Base-by-base conservation (phyloP, 2,797 vertebrate genomes). In the Miichthys miiuy region DNA sequence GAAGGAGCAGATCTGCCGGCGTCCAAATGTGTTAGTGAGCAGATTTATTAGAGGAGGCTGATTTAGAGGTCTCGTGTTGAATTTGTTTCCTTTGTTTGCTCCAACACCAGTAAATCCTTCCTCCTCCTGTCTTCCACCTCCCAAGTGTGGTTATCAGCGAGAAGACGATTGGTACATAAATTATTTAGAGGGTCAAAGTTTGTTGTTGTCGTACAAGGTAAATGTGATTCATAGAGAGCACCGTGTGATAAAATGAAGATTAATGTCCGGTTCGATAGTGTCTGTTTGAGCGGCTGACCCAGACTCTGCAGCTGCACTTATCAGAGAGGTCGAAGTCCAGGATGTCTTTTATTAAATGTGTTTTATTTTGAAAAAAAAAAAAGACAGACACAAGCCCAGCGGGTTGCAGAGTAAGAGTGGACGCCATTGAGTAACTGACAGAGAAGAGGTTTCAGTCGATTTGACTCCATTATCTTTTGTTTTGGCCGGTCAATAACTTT, bases 211-310 rank as follows among this genome's bases (percentile, higher is more conserved):
- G 58, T 75, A 71, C 68, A 25, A 54, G 68, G 66, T 34, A 74
- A 90, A 85, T 77, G 75, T 68, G 82, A 88, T 91, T 81, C 69
- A 64, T 66, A 62, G 73, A 61, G 69, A 85, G 66, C 60, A 41
- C 20, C 17, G 8, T 16, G 2, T 55, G 58, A 73, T 88, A 58
- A 87, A 79, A 87, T 85, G 60, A 84, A 89, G 84, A 89, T 76
- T 30, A 81, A 86, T 87, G 79, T 72, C 67, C 68, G 3, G 70
- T 64, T 81, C 68, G 54, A 18, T 5, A 10, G 30, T 6, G 23
- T 38, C 50, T 75, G 55, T 51, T 66, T 48, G 51, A 77, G 69
- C 58, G 3, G 55, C 69, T 79, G 87, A 87, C 73, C 87, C 38
- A 47, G 61, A 48, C 63, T 20, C 58, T 27, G 65, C 55, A 34